A percentile compares a stretch with the other conserved stretches of the same genome.
Conservation (phyloP, 2,113 vertebrate species). For the Acrocephalus kingi region DNA sequence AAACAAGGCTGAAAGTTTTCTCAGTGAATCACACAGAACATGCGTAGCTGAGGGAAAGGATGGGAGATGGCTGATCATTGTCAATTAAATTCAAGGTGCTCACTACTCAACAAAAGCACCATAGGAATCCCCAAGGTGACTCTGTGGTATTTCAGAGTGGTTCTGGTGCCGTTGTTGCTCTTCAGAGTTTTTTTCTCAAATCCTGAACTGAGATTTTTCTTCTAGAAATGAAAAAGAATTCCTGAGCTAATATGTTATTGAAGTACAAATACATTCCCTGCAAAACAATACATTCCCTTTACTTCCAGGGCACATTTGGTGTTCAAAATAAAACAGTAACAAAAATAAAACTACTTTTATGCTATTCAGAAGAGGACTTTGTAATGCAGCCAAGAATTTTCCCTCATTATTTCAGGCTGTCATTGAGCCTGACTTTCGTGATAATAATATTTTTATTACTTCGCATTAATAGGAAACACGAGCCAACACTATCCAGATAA, state of each 20-base stretch:
- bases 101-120: not conserved
- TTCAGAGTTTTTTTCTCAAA: not conserved
- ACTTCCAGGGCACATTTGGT: slow-evolving; percentile 38
- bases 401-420: slow-evolving; percentile 57
- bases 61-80: not conserved
- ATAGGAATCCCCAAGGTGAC: not conserved
- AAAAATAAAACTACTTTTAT: slow-evolving; percentile 48
- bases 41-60: not conserved
- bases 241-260: slow-evolving; percentile 8
- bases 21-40: not conserved
- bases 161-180: not conserved
- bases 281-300: slow-evolving; percentile 39
- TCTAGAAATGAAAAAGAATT: slow-evolving; percentile 34
- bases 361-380: slow-evolving; percentile 48
- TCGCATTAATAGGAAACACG: slow-evolving; percentile 22
- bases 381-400: slow-evolving; percentile 59
- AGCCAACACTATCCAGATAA: not conserved
- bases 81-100: not conserved
- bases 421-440: slow-evolving; percentile 48
- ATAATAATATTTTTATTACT: slow-evolving; percentile 66
- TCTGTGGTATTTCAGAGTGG: not conserved
- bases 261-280: not conserved
- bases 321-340: slow-evolving; percentile 40
- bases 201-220: not conserved
- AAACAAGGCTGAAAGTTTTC: not conserved